Conservation (phyloP, 1,140 invertebrate species). For the Holotrichia oblita region DNA sequence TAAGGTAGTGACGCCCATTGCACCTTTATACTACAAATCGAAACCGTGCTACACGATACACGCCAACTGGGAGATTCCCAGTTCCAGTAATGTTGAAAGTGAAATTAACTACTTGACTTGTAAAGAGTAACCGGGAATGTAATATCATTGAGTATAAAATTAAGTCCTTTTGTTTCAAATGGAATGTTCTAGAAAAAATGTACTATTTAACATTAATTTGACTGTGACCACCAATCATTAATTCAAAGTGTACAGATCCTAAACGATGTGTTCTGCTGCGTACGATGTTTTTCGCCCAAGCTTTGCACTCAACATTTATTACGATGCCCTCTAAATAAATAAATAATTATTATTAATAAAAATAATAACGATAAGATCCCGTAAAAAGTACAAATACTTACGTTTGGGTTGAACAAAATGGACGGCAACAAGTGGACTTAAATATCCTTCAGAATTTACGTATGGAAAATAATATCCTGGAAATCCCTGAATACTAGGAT, state of each 20-base stretch:
- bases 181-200: neutral
- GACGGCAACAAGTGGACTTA: slow-evolving; percentile 88
- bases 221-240: slow-evolving; percentile 81
- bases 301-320: slow-evolving; percentile 96
- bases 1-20: no score
- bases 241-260: slow-evolving; percentile 94
- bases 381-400: slow-evolving; percentile 63
- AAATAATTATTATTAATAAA: neutral
- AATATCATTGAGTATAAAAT: no score
- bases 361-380: neutral
- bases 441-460: slow-evolving; percentile 82
- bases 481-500: slow-evolving; percentile 74
- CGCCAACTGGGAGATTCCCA: no score
- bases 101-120: no score
- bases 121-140: no score
- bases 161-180: neutral
- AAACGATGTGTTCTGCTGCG: slow-evolving; percentile 86
- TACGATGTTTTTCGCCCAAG: slow-evolving; percentile 92
- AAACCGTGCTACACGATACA: no score
- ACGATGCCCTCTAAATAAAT: slow-evolving; percentile 77
- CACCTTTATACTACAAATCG: no score
- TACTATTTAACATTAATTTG: neutral
- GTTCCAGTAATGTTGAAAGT: no score
- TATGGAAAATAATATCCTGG: slow-evolving; percentile 86
- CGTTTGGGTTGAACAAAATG: slow-evolving; percentile 81